Evolutionary conservation across 2,888 invertebrate genomes (phyloP).

Genomic region (Pseudanteris insignis): DNA sequence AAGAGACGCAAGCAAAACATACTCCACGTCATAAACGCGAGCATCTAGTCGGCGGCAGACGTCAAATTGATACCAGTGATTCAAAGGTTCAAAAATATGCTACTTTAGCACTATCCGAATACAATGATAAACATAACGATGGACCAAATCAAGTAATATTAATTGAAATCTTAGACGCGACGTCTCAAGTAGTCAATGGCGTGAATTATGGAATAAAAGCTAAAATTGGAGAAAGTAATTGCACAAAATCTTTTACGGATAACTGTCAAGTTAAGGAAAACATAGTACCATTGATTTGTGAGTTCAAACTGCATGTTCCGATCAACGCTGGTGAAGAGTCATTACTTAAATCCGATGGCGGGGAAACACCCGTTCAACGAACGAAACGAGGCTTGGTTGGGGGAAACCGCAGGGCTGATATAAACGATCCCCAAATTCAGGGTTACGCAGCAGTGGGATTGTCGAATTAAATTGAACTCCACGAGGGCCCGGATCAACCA

Average conservation of each 20-base stretch:
- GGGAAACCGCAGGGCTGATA: constrained; percentile 20
- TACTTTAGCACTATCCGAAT: constrained; percentile 11
- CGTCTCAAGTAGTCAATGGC: constrained; percentile 70
- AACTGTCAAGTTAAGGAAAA: constrained; percentile 54
- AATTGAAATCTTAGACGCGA: constrained; percentile 66
- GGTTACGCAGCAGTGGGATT: constrained; percentile 45
- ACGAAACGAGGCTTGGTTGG: constrained; percentile 18
- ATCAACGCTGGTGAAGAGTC: not conserved
- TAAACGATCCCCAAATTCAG: constrained; percentile 47
- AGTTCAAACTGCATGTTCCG: constrained; percentile 8
- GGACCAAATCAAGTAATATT: constrained; percentile 54
- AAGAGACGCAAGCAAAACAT: constrained; percentile 38
- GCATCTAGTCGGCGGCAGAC: constrained; percentile 25
- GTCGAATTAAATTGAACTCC: constrained; percentile 49
- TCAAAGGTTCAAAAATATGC: constrained; percentile 26
- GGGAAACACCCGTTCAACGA: not conserved
- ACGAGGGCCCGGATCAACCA: constrained; percentile 49
- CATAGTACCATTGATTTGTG: constrained; percentile 62
- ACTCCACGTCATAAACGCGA: constrained; percentile 13
- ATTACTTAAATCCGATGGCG: not conserved
- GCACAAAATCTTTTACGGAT: constrained; percentile 62
- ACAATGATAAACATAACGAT: constrained; percentile 33
- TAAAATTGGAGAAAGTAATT: constrained; percentile 70
- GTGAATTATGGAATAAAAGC: constrained; percentile 70
- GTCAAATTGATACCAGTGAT: constrained; percentile 2